Evolutionary conservation across 1,140 invertebrate genomes (phyloP).

Genomic region (Bemisia tabaci): DNA sequence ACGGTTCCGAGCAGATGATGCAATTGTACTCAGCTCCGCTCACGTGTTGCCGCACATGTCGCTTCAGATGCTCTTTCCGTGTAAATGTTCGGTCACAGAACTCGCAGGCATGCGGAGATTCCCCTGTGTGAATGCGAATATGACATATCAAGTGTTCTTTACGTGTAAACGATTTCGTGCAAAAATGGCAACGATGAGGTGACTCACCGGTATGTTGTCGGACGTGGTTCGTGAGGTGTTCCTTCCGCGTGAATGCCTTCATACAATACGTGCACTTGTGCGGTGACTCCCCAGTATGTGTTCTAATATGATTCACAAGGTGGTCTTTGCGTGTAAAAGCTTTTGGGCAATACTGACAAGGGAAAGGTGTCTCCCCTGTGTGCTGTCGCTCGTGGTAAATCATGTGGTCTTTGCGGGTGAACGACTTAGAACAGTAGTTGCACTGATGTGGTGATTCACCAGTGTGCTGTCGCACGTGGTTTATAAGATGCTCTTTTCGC

Average conservation of each 20-base stretch:
- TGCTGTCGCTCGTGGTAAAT: constrained; percentile 71
- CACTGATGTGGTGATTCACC: constrained; percentile 76
- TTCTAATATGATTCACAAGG: constrained; percentile 56
- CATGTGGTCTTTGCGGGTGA: constrained; percentile 67
- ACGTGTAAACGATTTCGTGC: constrained; percentile 64
- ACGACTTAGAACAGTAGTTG: constrained; percentile 70
- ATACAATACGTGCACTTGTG: constrained; percentile 39
- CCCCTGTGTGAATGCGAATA: constrained; percentile 59
- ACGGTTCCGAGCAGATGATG: constrained; percentile 71
- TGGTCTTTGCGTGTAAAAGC: constrained; percentile 71
- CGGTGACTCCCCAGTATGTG: constrained; percentile 53
- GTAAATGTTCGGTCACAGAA: constrained; percentile 70
- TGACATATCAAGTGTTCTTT: constrained; percentile 86
- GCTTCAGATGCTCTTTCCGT: constrained; percentile 63
- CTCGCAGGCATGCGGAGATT: constrained; percentile 67
- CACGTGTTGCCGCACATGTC: constrained; percentile 76
- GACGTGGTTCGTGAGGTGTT: constrained; percentile 48
- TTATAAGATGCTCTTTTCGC: constrained; percentile 63
- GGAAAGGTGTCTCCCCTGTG: constrained; percentile 65
- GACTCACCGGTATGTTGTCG: constrained; percentile 59
- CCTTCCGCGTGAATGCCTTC: constrained; percentile 49
- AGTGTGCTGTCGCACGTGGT: constrained; percentile 58
- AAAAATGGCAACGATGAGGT: constrained; percentile 46
- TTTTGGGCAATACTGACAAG: constrained; percentile 67
- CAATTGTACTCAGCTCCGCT: constrained; percentile 77